phyloP scores from a whole-genome alignment of 1,140 invertebrate species.

The Lanistes nyassanus region DNA sequence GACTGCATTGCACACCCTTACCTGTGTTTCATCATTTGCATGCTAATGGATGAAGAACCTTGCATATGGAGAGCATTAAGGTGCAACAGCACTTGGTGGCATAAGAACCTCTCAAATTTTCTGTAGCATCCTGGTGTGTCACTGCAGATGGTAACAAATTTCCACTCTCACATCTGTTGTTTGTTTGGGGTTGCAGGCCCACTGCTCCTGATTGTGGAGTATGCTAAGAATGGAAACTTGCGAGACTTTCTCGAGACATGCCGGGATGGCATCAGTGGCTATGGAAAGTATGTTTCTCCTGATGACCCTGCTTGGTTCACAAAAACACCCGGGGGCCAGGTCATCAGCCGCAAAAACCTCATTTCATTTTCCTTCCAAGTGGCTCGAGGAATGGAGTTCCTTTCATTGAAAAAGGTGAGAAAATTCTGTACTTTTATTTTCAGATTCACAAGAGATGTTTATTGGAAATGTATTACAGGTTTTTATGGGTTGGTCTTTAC shows the following conservation, averaged over 20 bases:
- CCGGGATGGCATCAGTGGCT: constrained; percentile 37
- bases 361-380: constrained; percentile 97
- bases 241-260: constrained; percentile 85
- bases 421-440: neutral
- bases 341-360: constrained; percentile 89
- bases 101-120: too few relatives aligned
- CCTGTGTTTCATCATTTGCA: too few relatives aligned
- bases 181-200: constrained; percentile 71
- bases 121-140: too few relatives aligned
- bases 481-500: too few relatives aligned
- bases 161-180: too few relatives aligned
- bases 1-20: too few relatives aligned
- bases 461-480: too few relatives aligned
- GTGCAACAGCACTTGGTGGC: too few relatives aligned
- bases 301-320: constrained; percentile 67
- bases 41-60: too few relatives aligned
- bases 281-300: constrained; percentile 43
- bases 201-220: constrained; percentile 94
- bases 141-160: too few relatives aligned
- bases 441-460: too few relatives aligned
- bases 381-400: constrained; percentile 96
- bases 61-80: too few relatives aligned
- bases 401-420: constrained; percentile 86
- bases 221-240: constrained; percentile 93
- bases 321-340: constrained; percentile 67